Percentiles rank a stretch among this genome's conserved stretches.
Conservation (phyloP, 2,888 invertebrate genomes). For the Epinotia ramella region DNA sequence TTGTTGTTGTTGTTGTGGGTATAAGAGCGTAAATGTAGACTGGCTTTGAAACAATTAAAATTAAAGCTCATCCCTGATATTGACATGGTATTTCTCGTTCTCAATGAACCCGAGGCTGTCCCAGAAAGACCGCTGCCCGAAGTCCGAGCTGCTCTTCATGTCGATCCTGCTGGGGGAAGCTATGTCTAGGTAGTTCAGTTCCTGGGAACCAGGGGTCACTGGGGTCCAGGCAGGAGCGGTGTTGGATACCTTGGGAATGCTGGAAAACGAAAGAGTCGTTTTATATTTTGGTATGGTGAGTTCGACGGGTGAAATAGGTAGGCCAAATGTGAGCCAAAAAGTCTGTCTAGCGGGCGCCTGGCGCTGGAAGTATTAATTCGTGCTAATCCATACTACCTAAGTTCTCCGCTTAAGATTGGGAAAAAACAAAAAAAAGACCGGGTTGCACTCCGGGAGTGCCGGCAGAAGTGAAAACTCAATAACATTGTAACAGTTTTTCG, state of each 20-base stretch:
- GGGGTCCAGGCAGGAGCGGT: constrained; percentile 76
- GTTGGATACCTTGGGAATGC: constrained; percentile 69
- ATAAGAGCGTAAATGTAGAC: not conserved
- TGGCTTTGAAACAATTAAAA: not conserved
- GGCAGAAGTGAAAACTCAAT: too few species aligned
- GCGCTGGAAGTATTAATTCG: too few species aligned
- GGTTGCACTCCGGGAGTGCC: too few species aligned
- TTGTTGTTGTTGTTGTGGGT: too few species aligned
- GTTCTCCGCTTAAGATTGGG: too few species aligned
- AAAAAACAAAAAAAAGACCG: too few species aligned
- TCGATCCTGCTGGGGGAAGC: constrained; percentile 71
- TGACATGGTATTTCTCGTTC: constrained; percentile 78
- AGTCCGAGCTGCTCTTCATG: constrained; percentile 77
- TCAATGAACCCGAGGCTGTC: constrained; percentile 85
- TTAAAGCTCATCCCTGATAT: constrained; percentile 75
- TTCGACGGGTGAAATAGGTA: not conserved
- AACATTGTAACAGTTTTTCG: too few species aligned
- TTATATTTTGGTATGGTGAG: not conserved
- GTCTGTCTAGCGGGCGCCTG: too few species aligned
- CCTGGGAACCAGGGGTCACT: constrained; percentile 71
- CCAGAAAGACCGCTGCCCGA: constrained; percentile 87
- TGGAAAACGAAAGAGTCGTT: constrained; percentile 53
- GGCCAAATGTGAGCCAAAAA: too few species aligned
- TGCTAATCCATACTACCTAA: too few species aligned
- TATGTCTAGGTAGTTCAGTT: constrained; percentile 83